phyloP scores from a whole-genome alignment of 1,140 invertebrate species.

The Drosophila ohnishii region DNA sequence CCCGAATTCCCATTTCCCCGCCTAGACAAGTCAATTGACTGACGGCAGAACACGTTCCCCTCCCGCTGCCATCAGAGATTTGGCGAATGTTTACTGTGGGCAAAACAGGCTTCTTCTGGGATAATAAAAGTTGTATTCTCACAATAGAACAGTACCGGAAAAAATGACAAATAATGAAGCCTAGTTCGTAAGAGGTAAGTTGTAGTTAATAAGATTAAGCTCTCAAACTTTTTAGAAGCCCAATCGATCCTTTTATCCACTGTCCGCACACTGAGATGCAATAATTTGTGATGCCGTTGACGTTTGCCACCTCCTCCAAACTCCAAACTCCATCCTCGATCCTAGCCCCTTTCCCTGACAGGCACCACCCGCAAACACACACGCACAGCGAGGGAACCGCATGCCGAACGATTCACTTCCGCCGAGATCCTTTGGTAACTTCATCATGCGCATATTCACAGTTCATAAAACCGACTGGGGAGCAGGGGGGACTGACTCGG shows the following conservation, averaged over 20 bases:
- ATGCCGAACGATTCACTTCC: slow-evolving; percentile 50
- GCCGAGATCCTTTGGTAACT: slow-evolving; percentile 61
- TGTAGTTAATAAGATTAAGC: background rate
- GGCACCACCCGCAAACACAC: slow-evolving; percentile 6
- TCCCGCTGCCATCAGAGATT: background rate
- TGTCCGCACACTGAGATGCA: slow-evolving; percentile 45
- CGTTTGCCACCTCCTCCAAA: slow-evolving; percentile 3
- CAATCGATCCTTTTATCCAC: slow-evolving; percentile 1
- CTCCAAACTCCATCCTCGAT: background rate
- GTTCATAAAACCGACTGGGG: slow-evolving; percentile 70
- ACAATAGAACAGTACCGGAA: background rate
- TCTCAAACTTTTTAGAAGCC: background rate
- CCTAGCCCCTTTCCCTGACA: background rate
- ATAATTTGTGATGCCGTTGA: slow-evolving; percentile 69
- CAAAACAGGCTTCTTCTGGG: background rate
- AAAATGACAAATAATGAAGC: too few relatives aligned
- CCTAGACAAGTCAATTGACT: slow-evolving; percentile 65
- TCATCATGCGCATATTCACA: slow-evolving; percentile 72
- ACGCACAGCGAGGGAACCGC: slow-evolving; percentile 36
- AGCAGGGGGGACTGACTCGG: slow-evolving; percentile 2
- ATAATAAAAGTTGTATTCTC: background rate
- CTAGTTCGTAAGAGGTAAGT: too few relatives aligned
- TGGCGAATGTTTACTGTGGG: slow-evolving; percentile 20
- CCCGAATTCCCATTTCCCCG: slow-evolving; percentile 9
- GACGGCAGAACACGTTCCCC: slow-evolving; percentile 35